Percentiles rank a stretch among this genome's conserved stretches.
These are phyloP conservation scores for Saturnia pavonia DNA, from an alignment of 2,888 invertebrate genomes.

Conservation along the genomic window DNA sequence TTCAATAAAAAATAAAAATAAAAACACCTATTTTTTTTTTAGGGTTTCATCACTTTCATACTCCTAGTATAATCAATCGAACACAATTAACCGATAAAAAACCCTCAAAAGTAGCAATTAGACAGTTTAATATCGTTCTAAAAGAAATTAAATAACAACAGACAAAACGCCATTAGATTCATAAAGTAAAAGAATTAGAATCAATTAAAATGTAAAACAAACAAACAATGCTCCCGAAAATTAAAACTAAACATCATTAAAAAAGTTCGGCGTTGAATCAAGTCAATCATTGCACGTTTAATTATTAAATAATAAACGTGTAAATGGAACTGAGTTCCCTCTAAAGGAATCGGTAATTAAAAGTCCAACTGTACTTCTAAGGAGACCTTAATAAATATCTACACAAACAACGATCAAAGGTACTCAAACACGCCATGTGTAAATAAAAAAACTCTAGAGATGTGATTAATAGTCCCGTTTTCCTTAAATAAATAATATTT, in stretches of 20 bases:
- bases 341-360: conserved; percentile 6
- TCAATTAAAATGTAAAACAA: conserved; percentile 5
- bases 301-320: conserved; percentile 12
- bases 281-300: conserved; percentile 8
- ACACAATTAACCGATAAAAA: neutral
- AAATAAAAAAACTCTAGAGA: conserved; percentile 77
- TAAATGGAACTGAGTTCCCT: neutral
- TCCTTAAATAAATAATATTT: conserved; percentile 81
- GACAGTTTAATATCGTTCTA: neutral
- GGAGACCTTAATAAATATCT: conserved; percentile 62
- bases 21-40: too few species aligned
- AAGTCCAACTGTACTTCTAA: conserved; percentile 34
- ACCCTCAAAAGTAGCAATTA: neutral
- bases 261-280: conserved; percentile 6
- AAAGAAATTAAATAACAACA: conserved; percentile 5
- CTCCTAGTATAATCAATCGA: too few species aligned
- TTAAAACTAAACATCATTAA: conserved; percentile 15
- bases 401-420: conserved; percentile 69
- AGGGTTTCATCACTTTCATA: too few species aligned
- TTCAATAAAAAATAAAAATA: too few species aligned
- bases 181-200: conserved; percentile 12
- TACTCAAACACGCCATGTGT: conserved; percentile 59
- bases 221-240: conserved; percentile 4
- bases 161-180: conserved; percentile 1
- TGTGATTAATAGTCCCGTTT: conserved; percentile 80